Base-by-base conservation (phyloP, 2,797 vertebrate species). In the Valencia hispanica region DNA sequence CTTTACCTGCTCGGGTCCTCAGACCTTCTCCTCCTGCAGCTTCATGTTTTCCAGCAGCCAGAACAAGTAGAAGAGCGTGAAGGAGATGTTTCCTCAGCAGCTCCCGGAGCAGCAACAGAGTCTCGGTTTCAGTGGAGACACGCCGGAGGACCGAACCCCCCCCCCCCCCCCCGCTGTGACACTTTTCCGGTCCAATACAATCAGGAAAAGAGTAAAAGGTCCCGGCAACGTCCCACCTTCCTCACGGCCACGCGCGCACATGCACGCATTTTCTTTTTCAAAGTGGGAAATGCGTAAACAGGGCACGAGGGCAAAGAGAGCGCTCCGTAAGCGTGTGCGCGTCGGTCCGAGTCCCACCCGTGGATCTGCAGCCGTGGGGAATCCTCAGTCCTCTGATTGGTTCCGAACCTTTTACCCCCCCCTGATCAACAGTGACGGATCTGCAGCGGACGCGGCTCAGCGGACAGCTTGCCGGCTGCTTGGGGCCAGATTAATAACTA, bases 21-120 rank as follows among this genome's bases (percentile, higher is more conserved):
- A 77, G 70, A 47, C 11, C 14, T 55, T 11, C 43, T 65, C 32
- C 47, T 79, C 72, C 70, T 48, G 73, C 45, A 7, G 75, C 61
- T 87, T 59, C 85, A 81, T 78, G 76, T 10, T 51, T 57, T 25
- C 63, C 41, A 59, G 32, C 30, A n/a, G 15, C 27, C 25, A 57
- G 55, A 30, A 48, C 14, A 30, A 70, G 55, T 50, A 73, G 45
- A 22, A 63, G 34, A 30, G 61, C 22, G 7, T 27, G 36, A 39
- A 48, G 27, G 20, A 34, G 69, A 63, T 77, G 84, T 85, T 83
- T 86, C 72, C 79, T 79, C 79, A 30, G 82, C 57, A 75, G 73
- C 72, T 30, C 50, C 6, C 45, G 30, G 30, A 39, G 30, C 47
- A 34, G 47, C 3, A 39, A 39, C 34, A 39, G 34, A 65, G 61